Percentiles rank a stretch among this genome's conserved stretches.
Evolutionary conservation across 2,888 invertebrate species (phyloP).

Genomic region (Gymnocheta viridis): DNA sequence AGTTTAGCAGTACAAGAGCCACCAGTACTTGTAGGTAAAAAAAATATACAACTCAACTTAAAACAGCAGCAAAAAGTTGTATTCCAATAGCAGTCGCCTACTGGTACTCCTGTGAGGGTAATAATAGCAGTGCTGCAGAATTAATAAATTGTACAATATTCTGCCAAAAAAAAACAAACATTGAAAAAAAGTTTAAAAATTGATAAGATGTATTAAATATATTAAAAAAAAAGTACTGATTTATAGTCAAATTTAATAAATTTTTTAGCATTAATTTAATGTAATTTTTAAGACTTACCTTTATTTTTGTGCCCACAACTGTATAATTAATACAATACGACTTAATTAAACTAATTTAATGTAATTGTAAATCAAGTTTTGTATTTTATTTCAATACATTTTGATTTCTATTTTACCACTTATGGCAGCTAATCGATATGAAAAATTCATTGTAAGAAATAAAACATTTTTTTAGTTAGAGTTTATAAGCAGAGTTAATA

Average conservation of each 20-base stretch:
- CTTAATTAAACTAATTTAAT: slow-evolving; percentile 41
- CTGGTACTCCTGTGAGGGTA: slow-evolving; percentile 6
- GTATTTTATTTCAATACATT: slow-evolving; percentile 10
- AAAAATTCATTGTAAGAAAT: slow-evolving; percentile 32
- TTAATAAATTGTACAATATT: slow-evolving; percentile 48
- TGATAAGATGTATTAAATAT: slow-evolving; percentile 33
- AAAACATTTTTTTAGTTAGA: slow-evolving; percentile 37
- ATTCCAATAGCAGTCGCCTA: not conserved
- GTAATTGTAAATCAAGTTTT: slow-evolving; percentile 33
- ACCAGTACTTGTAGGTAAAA: not conserved
- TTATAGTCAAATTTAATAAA: slow-evolving; percentile 63
- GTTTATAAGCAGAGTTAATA: slow-evolving; percentile 9
- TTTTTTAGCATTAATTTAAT: slow-evolving; percentile 49
- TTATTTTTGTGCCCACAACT: slow-evolving; percentile 53
- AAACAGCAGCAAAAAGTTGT: not conserved
- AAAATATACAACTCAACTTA: not conserved
- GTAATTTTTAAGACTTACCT: slow-evolving; percentile 45
- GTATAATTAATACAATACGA: slow-evolving; percentile 44
- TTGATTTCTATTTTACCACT: slow-evolving; percentile 22
- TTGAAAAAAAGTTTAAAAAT: slow-evolving; percentile 3
- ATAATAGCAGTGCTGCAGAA: slow-evolving; percentile 29
- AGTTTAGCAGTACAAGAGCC: slow-evolving; percentile 32
- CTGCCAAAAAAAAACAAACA: slow-evolving; percentile 42
- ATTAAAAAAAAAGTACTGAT: slow-evolving; percentile 57
- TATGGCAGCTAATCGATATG: slow-evolving; percentile 59